A percentile compares a stretch with the other conserved stretches of the same genome.
phyloP scores from a whole-genome alignment of 2,888 invertebrate species.

The Chromoteleia sp. region DNA sequence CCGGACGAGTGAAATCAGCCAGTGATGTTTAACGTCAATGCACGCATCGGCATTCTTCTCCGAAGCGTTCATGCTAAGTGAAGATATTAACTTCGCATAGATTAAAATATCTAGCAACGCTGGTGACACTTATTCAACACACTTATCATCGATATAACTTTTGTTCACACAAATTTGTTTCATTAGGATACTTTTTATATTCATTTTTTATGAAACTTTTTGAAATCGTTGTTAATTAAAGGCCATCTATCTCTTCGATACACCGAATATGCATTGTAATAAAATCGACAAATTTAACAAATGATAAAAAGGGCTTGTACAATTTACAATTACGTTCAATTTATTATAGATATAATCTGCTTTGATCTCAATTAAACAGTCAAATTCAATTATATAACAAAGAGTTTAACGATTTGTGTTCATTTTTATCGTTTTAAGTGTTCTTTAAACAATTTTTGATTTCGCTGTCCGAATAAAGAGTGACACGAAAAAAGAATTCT shows the following conservation, averaged over 20 bases:
- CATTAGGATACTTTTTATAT: not conserved
- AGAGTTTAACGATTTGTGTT: not conserved
- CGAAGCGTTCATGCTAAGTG: slow-evolving; percentile 35
- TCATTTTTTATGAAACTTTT: not conserved
- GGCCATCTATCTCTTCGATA: too few relatives aligned
- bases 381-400: not conserved
- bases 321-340: slow-evolving; percentile 7
- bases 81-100: slow-evolving; percentile 23
- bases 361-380: not conserved
- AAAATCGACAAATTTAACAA: too few relatives aligned
- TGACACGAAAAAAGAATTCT: too few relatives aligned
- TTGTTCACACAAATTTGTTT: too few relatives aligned
- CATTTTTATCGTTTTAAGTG: not conserved
- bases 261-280: too few relatives aligned
- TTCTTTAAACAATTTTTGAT: not conserved
- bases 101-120: not conserved
- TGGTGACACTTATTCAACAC: slow-evolving; percentile 12
- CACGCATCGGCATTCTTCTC: slow-evolving; percentile 41
- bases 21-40: slow-evolving; percentile 37
- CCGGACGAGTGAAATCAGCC: slow-evolving; percentile 59
- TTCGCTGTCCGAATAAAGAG: slow-evolving; percentile 6
- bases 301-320: not conserved
- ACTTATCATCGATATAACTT: not conserved
- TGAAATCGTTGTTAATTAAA: too few relatives aligned
- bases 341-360: not conserved